A percentile compares a stretch with the other conserved stretches of the same genome.
Conservation (phyloP, 1,140 invertebrate species). For the Aradophagus sp. region DNA sequence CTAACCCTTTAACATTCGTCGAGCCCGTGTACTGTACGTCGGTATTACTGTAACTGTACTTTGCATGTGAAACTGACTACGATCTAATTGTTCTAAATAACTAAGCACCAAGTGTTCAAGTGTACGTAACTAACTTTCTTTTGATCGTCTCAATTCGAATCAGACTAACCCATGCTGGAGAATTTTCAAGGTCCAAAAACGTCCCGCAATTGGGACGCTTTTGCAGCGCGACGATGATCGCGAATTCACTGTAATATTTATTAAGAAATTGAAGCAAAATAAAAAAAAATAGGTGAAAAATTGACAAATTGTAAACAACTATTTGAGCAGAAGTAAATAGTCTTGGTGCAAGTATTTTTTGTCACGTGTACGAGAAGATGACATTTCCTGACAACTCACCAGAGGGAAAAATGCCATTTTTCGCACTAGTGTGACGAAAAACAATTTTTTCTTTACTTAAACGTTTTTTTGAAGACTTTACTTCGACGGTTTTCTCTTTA, state of each 20-base stretch:
- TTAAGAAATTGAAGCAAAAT: constrained; percentile 22
- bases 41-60: constrained; percentile 41
- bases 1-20: constrained; percentile 1
- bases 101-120: constrained; percentile 36
- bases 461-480: too few relatives aligned
- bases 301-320: too few relatives aligned
- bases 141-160: constrained; percentile 17
- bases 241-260: constrained; percentile 15
- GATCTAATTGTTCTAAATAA: constrained; percentile 28
- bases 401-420: too few relatives aligned
- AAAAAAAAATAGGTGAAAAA: too few relatives aligned
- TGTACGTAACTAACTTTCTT: constrained; percentile 15
- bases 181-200: constrained; percentile 38
- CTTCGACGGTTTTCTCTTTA: too few relatives aligned
- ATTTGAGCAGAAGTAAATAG: too few relatives aligned
- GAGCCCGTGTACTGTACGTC: constrained; percentile 31
- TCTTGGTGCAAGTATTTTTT: too few relatives aligned
- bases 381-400: too few relatives aligned
- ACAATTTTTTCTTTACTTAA: too few relatives aligned
- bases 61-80: constrained; percentile 36
- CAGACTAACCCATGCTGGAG: constrained; percentile 45
- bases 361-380: too few relatives aligned
- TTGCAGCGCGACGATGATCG: constrained; percentile 5
- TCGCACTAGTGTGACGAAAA: too few relatives aligned
- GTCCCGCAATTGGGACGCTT: constrained; percentile 4